Percentiles rank a stretch among this genome's conserved stretches.
These are phyloP conservation scores for Periparus ater DNA, from an alignment of 2,797 vertebrate species.

Conservation along the genomic window DNA sequence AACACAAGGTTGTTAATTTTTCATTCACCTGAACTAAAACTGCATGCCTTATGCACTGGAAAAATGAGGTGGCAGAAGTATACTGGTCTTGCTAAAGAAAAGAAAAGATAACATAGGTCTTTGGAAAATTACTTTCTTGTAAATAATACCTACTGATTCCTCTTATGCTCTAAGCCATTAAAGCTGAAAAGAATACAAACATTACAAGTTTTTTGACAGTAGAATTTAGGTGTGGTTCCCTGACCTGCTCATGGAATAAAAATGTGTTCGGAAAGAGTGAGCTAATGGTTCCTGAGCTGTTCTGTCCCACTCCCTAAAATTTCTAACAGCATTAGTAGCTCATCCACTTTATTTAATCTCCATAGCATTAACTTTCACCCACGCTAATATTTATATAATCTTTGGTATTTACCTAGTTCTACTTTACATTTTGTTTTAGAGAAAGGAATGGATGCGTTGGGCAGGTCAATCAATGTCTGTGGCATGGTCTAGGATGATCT, in stretches of 20 bases:
- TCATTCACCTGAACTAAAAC: neutral
- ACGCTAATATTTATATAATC: neutral
- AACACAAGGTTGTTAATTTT: neutral
- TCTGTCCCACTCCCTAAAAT: neutral
- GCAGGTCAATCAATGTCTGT: neutral
- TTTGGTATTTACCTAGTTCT: neutral
- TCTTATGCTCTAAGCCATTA: neutral
- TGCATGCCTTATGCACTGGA: neutral
- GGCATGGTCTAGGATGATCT: neutral
- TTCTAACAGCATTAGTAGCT: neutral
- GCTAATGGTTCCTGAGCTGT: constrained; percentile 1
- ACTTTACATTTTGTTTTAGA: neutral
- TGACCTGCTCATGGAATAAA: neutral
- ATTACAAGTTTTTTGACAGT: neutral
- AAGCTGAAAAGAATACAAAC: neutral
- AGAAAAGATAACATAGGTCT: neutral
- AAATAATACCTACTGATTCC: neutral
- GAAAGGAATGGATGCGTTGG: neutral
- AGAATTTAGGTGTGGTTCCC: neutral
- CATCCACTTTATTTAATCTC: neutral
- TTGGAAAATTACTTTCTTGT: neutral
- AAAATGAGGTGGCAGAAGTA: neutral
- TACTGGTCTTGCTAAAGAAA: neutral
- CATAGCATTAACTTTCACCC: neutral
- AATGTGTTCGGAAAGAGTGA: constrained; percentile 16